Evolutionary conservation across 2,797 vertebrate species (phyloP).

Genomic region (Microctenopoma stevenorrisi): DNA sequence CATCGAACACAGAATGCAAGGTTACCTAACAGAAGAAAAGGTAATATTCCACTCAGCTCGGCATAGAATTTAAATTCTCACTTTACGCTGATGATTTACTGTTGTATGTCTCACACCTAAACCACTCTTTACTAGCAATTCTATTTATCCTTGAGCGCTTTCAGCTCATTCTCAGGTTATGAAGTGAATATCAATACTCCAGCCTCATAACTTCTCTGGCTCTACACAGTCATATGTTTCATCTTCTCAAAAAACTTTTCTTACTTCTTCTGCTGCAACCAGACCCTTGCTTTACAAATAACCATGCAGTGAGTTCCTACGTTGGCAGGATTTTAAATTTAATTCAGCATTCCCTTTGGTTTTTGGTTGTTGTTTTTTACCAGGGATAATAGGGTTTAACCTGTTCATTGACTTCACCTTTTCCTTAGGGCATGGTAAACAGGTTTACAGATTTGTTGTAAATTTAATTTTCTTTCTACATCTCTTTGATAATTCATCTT

Average conservation of each 20-base stretch:
- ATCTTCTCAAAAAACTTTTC: neutral
- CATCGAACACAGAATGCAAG: neutral
- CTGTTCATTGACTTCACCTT: no score
- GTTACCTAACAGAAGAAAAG: neutral
- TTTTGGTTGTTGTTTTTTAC: no score
- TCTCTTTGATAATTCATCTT: no score
- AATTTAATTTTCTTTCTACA: no score
- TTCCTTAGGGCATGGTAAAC: no score
- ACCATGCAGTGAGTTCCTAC: neutral
- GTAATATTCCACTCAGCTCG: no score
- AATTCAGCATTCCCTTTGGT: no score
- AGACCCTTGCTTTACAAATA: constrained; percentile 1
- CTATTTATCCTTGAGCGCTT: neutral
- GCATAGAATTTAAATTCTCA: neutral
- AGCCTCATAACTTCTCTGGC: neutral
- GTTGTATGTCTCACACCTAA: neutral
- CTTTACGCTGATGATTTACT: neutral
- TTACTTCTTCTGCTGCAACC: neutral
- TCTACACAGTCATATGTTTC: neutral
- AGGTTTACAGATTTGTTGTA: no score
- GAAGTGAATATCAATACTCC: neutral
- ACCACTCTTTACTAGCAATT: neutral
- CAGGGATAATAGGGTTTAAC: no score
- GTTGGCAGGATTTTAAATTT: constrained; percentile 1
- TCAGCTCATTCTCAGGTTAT: neutral